Evolutionary conservation across 2,113 vertebrate genomes (phyloP).

Genomic region (Tretioscincus oriximinensis): DNA sequence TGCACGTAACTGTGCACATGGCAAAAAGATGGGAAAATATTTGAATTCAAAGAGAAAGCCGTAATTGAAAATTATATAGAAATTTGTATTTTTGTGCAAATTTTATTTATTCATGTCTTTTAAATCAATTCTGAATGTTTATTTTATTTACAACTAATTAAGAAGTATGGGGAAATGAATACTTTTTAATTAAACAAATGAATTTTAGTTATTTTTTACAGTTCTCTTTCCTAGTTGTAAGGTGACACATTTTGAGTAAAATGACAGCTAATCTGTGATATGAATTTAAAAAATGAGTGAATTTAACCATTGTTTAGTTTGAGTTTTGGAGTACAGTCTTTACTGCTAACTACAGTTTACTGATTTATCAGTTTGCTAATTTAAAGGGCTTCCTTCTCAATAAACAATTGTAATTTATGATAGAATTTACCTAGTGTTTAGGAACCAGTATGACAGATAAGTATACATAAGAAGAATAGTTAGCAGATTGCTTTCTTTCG

Average conservation of each 20-base stretch:
- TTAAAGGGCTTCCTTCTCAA: neutral
- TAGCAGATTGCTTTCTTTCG: neutral
- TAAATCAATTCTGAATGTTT: conserved; percentile 56
- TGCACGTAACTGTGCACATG: neutral
- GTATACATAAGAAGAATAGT: neutral
- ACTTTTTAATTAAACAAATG: neutral
- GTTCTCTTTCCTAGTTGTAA: neutral
- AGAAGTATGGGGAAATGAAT: conserved; percentile 33
- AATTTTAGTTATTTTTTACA: fast-evolving
- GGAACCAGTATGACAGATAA: neutral
- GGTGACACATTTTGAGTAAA: neutral
- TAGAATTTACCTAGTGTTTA: neutral
- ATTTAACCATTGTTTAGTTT: neutral
- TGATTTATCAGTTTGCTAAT: neutral
- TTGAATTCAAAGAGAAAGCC: conserved; percentile 59
- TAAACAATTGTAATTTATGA: neutral
- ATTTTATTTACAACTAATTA: conserved; percentile 42
- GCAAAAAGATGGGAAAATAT: conserved; percentile 54
- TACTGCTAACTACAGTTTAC: neutral
- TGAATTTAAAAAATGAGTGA: too few species aligned
- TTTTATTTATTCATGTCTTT: conserved; percentile 14
- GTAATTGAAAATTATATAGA: conserved; percentile 65
- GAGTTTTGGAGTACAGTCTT: fast-evolving
- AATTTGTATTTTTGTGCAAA: conserved; percentile 61
- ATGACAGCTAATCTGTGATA: too few species aligned